phyloP scores from a whole-genome alignment of 2,797 vertebrate species.

The Sebastes baramenuke region DNA sequence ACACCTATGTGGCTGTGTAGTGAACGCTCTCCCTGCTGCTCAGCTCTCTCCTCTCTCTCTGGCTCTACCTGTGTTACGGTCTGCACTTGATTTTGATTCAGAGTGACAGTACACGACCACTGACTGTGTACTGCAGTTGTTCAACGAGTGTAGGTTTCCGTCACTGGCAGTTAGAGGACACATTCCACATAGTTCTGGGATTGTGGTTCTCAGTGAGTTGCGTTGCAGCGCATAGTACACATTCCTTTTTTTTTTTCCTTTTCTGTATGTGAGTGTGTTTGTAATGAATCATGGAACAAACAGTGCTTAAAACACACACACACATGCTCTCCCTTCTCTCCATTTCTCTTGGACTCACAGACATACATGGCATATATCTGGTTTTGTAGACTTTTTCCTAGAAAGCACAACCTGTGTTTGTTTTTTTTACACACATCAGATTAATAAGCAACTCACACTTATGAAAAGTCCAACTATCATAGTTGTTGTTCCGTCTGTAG shows the following conservation, averaged over 20 bases:
- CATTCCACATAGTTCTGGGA: slow-evolving; percentile 67
- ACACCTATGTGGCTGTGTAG: neutral
- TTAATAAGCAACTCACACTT: slow-evolving; percentile 7
- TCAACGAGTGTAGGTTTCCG: slow-evolving; percentile 69
- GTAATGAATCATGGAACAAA: slow-evolving; percentile 44
- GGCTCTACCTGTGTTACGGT: slow-evolving; percentile 64
- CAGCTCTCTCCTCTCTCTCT: slow-evolving; percentile 7
- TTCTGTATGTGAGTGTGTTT: slow-evolving; percentile 2
- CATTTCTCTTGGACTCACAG: neutral
- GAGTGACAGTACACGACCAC: slow-evolving; percentile 76
- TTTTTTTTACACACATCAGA: neutral
- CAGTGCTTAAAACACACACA: slow-evolving; percentile 5
- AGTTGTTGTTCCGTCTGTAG: slow-evolving; percentile 20
- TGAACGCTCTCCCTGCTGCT: neutral
- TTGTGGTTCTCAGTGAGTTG: slow-evolving; percentile 56
- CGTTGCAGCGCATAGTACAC: slow-evolving; percentile 50
- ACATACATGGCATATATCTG: neutral
- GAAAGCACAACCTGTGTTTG: neutral
- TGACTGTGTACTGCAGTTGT: slow-evolving; percentile 76
- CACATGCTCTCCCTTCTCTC: neutral
- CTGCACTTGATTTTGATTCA: slow-evolving; percentile 71
- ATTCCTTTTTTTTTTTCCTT: slow-evolving; percentile 16
- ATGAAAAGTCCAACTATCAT: slow-evolving; percentile 8
- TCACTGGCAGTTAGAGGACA: slow-evolving; percentile 69
- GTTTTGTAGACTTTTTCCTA: neutral